phyloP scores from a whole-genome alignment of 2,797 vertebrate species.

The Notolepis coatsorum region DNA sequence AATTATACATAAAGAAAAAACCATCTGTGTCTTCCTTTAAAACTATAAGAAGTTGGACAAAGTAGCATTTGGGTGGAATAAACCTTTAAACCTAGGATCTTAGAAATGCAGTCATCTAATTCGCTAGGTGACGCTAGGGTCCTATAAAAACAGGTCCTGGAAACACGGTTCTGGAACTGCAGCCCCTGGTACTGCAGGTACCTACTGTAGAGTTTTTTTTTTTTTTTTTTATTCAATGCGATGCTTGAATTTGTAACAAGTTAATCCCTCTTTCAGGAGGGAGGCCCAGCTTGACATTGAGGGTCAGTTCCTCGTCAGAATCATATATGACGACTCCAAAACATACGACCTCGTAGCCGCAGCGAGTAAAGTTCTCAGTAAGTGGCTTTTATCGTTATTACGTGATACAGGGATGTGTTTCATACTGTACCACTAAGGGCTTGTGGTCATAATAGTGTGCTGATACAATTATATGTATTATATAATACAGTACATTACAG shows the following conservation, averaged over 20 bases:
- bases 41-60: no score
- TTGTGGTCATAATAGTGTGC: background rate
- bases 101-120: no score
- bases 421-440: background rate
- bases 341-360: slow-evolving; percentile 97
- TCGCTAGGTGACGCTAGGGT: no score
- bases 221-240: slow-evolving; percentile 16
- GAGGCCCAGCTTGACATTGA: slow-evolving; percentile 98
- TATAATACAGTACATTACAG: background rate
- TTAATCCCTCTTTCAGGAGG: slow-evolving; percentile 80
- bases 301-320: slow-evolving; percentile 97
- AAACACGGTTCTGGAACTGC: no score
- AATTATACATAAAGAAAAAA: no score
- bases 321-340: slow-evolving; percentile 98
- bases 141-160: no score
- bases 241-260: slow-evolving; percentile 24
- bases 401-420: background rate
- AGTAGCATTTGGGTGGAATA: no score
- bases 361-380: slow-evolving; percentile 98
- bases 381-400: slow-evolving; percentile 78
- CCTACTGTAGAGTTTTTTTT: slow-evolving; percentile 4
- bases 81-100: no score
- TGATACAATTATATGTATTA: background rate
- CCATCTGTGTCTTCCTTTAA: no score
- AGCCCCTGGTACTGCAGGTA: no score